A percentile compares a stretch with the other conserved stretches of the same genome.
These are phyloP conservation scores for Ceratoteleas bidentatus DNA, from an alignment of 1,140 invertebrate genomes.

Conservation along the genomic window DNA sequence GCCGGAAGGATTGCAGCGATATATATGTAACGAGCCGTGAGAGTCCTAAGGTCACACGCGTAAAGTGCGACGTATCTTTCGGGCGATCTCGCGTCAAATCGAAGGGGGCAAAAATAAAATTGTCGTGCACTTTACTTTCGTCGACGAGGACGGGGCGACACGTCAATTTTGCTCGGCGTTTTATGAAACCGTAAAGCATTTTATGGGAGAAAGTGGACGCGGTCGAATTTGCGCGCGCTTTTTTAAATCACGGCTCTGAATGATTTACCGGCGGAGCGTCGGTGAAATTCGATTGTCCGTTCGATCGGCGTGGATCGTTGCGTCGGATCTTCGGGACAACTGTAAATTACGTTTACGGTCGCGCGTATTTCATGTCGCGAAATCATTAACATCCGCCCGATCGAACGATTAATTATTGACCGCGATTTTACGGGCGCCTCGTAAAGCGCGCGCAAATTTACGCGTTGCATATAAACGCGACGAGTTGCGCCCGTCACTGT, in stretches of 20 bases:
- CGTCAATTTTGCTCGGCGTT: conserved; percentile 35
- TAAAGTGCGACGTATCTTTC: too few relatives aligned
- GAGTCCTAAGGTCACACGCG: too few relatives aligned
- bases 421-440: background rate
- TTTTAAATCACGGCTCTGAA: conserved; percentile 6
- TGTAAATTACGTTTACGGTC: conserved; percentile 36
- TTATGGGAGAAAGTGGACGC: conserved; percentile 51
- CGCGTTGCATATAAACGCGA: too few relatives aligned
- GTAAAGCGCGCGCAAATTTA: too few relatives aligned
- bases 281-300: conserved; percentile 2
- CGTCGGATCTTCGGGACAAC: conserved; percentile 26
- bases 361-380: conserved; percentile 9
- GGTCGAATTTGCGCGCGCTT: conserved; percentile 6
- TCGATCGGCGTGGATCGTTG: conserved; percentile 17
- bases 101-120: too few relatives aligned
- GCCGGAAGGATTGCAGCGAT: too few relatives aligned
- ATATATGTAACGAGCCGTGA: too few relatives aligned
- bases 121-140: conserved; percentile 33
- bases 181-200: conserved; percentile 58
- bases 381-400: conserved; percentile 6
- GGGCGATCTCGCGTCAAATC: too few relatives aligned
- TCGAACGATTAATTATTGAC: conserved; percentile 3
- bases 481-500: too few relatives aligned
- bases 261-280: background rate
- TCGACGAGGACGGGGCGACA: conserved; percentile 27